Evolutionary conservation across 2,113 vertebrate species (phyloP).

Genomic region (Daphoenositta chrysoptera): DNA sequence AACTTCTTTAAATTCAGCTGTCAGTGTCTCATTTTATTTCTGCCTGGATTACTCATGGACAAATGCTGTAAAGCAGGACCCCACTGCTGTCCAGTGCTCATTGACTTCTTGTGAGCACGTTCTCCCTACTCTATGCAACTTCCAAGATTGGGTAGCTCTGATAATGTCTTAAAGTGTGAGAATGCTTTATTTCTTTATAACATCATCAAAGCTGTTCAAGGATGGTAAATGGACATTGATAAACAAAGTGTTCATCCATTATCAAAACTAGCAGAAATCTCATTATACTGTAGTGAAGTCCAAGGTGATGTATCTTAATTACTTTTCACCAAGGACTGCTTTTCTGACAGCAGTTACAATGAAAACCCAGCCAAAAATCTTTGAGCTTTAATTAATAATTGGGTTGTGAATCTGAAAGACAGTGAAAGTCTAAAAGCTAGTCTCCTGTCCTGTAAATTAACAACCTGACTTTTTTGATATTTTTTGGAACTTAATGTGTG

Average conservation of each 20-base stretch:
- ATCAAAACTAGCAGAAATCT: neutral
- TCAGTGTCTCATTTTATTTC: neutral
- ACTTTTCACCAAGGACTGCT: neutral
- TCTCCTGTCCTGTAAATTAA: neutral
- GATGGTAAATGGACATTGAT: neutral
- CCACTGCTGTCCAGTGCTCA: neutral
- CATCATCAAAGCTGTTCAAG: neutral
- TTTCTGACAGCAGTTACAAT: neutral
- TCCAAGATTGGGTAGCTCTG: neutral
- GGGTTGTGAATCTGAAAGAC: neutral
- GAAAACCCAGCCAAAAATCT: neutral
- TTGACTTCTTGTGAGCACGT: neutral
- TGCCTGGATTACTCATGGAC: neutral
- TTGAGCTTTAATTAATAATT: conserved; percentile 5
- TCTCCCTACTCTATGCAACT: neutral
- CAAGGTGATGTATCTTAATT: conserved; percentile 15
- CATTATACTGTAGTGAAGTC: neutral
- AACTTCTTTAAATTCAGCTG: neutral
- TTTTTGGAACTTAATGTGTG: neutral
- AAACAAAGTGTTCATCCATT: neutral
- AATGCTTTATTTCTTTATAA: neutral
- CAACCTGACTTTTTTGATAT: neutral
- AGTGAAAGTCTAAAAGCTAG: neutral
- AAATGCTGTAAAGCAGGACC: neutral
- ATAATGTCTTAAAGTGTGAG: neutral